A percentile compares a stretch with the other conserved stretches of the same genome.
Conservation (phyloP, 2,888 invertebrate genomes). For the Acanthosoma haemorrhoidale region DNA sequence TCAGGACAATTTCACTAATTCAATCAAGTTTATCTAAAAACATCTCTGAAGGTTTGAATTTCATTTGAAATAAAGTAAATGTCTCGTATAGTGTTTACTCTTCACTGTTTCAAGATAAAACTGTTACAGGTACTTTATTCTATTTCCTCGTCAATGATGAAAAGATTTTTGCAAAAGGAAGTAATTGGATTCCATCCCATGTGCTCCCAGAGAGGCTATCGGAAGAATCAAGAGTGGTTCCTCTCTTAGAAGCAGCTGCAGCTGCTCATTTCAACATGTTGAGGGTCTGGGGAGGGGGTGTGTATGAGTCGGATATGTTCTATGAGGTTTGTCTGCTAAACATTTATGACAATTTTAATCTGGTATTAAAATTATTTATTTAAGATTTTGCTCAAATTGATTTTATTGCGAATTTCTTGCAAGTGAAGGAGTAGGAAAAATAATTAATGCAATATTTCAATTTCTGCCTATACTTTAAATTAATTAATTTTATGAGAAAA, state of each 20-base stretch:
- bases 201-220: slow-evolving; percentile 71
- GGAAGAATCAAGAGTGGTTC: slow-evolving; percentile 53
- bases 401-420: too few relatives aligned
- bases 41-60: not conserved
- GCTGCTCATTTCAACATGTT: slow-evolving; percentile 86
- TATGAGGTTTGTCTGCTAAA: slow-evolving; percentile 54
- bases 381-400: too few relatives aligned
- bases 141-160: slow-evolving; percentile 80
- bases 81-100: too few relatives aligned
- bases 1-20: slow-evolving; percentile 76
- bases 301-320: slow-evolving; percentile 86
- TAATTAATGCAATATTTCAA: too few relatives aligned
- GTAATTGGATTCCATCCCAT: slow-evolving; percentile 87
- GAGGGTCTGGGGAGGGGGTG: slow-evolving; percentile 94
- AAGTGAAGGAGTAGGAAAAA: too few relatives aligned
- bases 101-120: not conserved
- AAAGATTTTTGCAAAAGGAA: slow-evolving; percentile 88
- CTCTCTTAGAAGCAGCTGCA: slow-evolving; percentile 62
- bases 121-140: slow-evolving; percentile 63
- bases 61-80: too few relatives aligned
- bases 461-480: too few relatives aligned
- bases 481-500: too few relatives aligned
- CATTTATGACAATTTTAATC: too few relatives aligned
- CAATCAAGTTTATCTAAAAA: slow-evolving; percentile 54
- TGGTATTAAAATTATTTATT: too few relatives aligned